Base-by-base conservation (phyloP, 2,888 invertebrate species). In the Elmis aenea region DNA sequence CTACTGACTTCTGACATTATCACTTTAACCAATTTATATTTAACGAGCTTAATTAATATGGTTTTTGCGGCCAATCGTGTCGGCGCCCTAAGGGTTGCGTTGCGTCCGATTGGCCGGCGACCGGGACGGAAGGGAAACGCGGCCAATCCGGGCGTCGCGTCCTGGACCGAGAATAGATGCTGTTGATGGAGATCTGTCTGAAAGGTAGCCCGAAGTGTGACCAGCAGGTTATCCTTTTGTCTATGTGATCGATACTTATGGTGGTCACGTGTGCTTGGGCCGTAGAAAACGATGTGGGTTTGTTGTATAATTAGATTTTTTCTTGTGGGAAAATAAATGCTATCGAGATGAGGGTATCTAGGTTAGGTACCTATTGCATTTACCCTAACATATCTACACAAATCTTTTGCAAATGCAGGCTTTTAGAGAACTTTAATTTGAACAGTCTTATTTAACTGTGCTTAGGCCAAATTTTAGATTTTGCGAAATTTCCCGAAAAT, bases 11-110 rank as follows among this genome's bases (percentile, higher is more conserved):
- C 59, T 63, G 65, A 66, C 64, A 65, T 68, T 66, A 66, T 67
- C 61, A 68, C 62, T 66, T 67, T 62, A 63, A 60, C 61, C 67
- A 67, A 68, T 69, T 67, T 69, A 69, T 69, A 69, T 64, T 67
- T 68, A 67, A 67, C 67, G 58, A 65, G 67, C 59, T 64, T 59
- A 64, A 66, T 63, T 62, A 59, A 50, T 44, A 44, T 43, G 15
- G 6, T 32, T 33, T 24, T 26, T 15, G 14, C 18, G 16, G 11
- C 39, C 38, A 42, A 42, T 42, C 28, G 28, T 20, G 26, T n/a
- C 15, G 27, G 20, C 24, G 15, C 3, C 16, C 26, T 13, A 30
- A 33, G 38, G 42, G 41, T 42, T 44, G 30, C 22, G 31, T 11
- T 12, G 2, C 18, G 6, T 6, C 10, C 26, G 14, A 49, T 48